Conservation (phyloP, 2,888 invertebrate genomes). For the Drosophila neoperkinsi region DNA sequence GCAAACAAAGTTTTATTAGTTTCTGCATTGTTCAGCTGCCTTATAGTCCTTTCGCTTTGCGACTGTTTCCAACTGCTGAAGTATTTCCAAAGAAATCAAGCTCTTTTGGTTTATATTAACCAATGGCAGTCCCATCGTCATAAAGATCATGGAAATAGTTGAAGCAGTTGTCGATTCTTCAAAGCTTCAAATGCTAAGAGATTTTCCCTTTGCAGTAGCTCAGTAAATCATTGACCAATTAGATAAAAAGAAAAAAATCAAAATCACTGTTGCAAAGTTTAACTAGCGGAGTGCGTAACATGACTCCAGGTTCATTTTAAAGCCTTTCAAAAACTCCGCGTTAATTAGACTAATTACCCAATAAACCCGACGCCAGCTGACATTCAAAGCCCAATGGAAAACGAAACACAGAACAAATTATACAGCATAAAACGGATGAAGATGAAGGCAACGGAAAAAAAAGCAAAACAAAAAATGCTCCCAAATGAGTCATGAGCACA, state of each 20-base stretch:
- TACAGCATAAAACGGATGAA: constrained; percentile 14
- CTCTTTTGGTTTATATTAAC: constrained; percentile 45
- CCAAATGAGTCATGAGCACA: constrained; percentile 74
- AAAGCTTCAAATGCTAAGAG: constrained; percentile 8
- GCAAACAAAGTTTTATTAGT: constrained; percentile 62
- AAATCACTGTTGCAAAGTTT: constrained; percentile 36
- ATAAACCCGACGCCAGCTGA: constrained; percentile 51
- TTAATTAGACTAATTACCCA: constrained; percentile 73
- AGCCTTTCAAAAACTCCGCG: constrained; percentile 55
- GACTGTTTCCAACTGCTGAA: constrained; percentile 36
- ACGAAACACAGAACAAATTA: constrained; percentile 20
- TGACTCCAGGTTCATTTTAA: constrained; percentile 44
- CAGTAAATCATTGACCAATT: constrained; percentile 20
- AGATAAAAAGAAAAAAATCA: constrained; percentile 1
- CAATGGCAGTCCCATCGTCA: constrained; percentile 24
- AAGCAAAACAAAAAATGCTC: constrained; percentile 37
- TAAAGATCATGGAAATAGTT: constrained; percentile 37
- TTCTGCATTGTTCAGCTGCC: constrained; percentile 62
- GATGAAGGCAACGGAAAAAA: constrained; percentile 18
- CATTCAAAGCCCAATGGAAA: constrained; percentile 1
- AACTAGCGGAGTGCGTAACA: constrained; percentile 53
- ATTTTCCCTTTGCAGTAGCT: background rate
- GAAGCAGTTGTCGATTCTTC: constrained; percentile 31
- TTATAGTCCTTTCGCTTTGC: constrained; percentile 1
- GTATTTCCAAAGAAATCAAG: constrained; percentile 59